These are phyloP conservation scores for Enteromius anoplus DNA, from an alignment of 2,797 vertebrate species.

Conservation along the genomic window DNA sequence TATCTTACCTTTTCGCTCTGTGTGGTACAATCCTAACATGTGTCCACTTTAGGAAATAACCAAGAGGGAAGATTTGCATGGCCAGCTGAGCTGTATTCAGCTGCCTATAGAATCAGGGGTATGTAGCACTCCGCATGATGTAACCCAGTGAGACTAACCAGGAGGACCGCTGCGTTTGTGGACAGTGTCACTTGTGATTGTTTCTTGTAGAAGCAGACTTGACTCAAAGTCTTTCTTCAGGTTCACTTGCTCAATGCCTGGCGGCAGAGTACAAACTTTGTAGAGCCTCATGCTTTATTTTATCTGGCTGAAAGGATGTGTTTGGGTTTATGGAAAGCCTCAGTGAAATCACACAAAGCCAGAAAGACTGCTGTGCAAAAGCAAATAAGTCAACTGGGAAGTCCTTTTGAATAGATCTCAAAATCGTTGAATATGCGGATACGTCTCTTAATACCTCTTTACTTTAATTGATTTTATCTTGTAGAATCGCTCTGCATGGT, in stretches of 20 bases:
- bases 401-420: conserved; percentile 44
- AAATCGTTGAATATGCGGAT: conserved; percentile 36
- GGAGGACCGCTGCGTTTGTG: conserved; percentile 65
- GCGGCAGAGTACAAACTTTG: conserved; percentile 58
- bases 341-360: conserved; percentile 63
- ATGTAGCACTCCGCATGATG: conserved; percentile 85
- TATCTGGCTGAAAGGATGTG: conserved; percentile 60
- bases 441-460: conserved; percentile 23
- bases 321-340: conserved; percentile 58
- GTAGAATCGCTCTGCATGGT: conserved; percentile 23
- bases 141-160: conserved; percentile 66
- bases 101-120: conserved; percentile 97
- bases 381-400: conserved; percentile 58
- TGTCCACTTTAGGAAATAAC: conserved; percentile 92
- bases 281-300: conserved; percentile 59
- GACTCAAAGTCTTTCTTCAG: conserved; percentile 82
- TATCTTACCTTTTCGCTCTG: conserved; percentile 46
- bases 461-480: conserved; percentile 37
- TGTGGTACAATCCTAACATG: conserved; percentile 65
- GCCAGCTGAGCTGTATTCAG: conserved; percentile 96
- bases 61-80: conserved; percentile 95
- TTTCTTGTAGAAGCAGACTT: conserved; percentile 71
- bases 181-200: conserved; percentile 69
- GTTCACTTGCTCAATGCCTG: conserved; percentile 58
- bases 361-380: conserved; percentile 61